These are phyloP conservation scores for Enteromius fasciolatus DNA, from an alignment of 2,797 vertebrate genomes.

Conservation along the genomic window DNA sequence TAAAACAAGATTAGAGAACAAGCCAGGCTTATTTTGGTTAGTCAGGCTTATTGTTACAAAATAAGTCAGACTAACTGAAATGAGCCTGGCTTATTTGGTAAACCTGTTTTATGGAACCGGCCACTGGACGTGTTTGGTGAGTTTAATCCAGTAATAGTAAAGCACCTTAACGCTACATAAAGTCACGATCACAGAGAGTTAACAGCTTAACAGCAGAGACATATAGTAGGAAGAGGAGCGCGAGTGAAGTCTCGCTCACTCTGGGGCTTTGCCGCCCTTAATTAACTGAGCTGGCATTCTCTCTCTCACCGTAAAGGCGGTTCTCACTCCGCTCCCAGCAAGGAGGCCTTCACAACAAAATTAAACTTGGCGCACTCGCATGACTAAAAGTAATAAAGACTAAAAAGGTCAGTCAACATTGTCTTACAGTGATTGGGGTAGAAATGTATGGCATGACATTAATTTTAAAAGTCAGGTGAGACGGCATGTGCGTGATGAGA, in stretches of 20 bases:
- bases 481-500: background rate
- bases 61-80: no score
- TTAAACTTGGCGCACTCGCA: conserved; percentile 60
- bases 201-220: conserved; percentile 23
- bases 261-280: conserved; percentile 37
- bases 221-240: conserved; percentile 2
- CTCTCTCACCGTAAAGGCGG: background rate
- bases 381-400: conserved; percentile 57
- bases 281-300: conserved; percentile 48
- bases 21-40: no score
- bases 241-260: conserved; percentile 23
- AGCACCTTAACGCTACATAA: conserved; percentile 24
- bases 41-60: no score
- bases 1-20: no score
- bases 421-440: conserved; percentile 28
- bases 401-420: conserved; percentile 64
- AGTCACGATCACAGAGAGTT: conserved; percentile 36
- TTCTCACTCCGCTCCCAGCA: background rate
- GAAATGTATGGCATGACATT: conserved; percentile 40
- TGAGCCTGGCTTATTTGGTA: no score
- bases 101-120: no score
- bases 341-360: conserved; percentile 43
- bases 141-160: conserved; percentile 4
- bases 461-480: conserved; percentile 41
- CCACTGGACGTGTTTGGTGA: background rate